Percentiles rank a stretch among this genome's conserved stretches.
phyloP scores from a whole-genome alignment of 1,140 invertebrate genomes.

The Drosophila kurseongensis region DNA sequence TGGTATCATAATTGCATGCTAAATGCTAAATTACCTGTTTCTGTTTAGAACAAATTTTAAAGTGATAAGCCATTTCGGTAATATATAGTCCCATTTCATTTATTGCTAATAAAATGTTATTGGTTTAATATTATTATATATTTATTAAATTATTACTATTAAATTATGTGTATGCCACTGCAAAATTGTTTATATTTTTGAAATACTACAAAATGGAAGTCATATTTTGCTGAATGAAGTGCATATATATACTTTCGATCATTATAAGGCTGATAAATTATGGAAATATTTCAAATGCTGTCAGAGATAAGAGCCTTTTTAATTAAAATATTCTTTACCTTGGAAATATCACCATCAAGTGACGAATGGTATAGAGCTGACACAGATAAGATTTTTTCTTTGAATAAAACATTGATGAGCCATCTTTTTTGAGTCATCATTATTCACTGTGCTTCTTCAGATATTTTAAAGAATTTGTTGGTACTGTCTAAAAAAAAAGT shows the following conservation, averaged over 20 bases:
- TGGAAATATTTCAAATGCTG: neutral
- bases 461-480: neutral
- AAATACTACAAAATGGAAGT: neutral
- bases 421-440: neutral
- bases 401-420: neutral
- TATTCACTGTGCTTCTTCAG: neutral
- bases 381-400: neutral
- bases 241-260: neutral
- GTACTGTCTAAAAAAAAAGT: neutral
- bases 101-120: no score
- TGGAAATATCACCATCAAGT: conserved; percentile 1
- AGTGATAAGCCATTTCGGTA: no score
- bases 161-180: no score
- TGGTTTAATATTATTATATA: no score
- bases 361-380: neutral
- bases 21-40: no score
- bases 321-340: neutral
- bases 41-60: no score
- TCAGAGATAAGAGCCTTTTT: conserved; percentile 8
- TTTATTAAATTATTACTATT: no score
- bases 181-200: no score
- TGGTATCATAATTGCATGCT: no score
- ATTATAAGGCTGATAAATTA: conserved; percentile 12
- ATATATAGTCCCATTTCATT: no score
- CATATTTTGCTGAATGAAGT: neutral